Percentiles rank a stretch among this genome's conserved stretches.
phyloP scores from a whole-genome alignment of 2,888 invertebrate species.

The Leptinotarsa juncta region DNA sequence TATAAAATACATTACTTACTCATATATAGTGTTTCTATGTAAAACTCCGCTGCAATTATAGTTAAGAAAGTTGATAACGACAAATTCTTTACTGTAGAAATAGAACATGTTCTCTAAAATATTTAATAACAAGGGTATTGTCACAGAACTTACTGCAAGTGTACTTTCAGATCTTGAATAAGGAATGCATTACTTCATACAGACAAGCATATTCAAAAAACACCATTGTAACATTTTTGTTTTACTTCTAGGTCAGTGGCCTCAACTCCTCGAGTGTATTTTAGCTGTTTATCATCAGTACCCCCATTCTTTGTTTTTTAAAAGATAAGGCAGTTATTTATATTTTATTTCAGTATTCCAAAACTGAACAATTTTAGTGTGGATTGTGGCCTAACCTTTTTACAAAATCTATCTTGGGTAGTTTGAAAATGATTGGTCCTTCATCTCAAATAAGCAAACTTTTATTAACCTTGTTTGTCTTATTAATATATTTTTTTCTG shows the following conservation, averaged over 20 bases:
- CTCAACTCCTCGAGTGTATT: slow-evolving; percentile 26
- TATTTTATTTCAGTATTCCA: slow-evolving; percentile 24
- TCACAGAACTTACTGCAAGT: too few species aligned
- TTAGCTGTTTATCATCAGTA: slow-evolving; percentile 23
- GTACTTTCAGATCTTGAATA: too few species aligned
- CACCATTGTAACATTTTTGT: slow-evolving; percentile 31
- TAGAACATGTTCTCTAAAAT: too few species aligned
- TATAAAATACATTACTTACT: too few species aligned
- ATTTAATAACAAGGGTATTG: too few species aligned
- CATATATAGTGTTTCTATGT: too few species aligned
- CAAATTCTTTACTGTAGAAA: too few species aligned
- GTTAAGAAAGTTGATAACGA: too few species aligned
- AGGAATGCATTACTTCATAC: too few species aligned
- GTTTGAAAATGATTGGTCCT: slow-evolving; percentile 74
- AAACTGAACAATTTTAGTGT: slow-evolving; percentile 47
- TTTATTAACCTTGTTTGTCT: slow-evolving; percentile 70
- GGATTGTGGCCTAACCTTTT: slow-evolving; percentile 33
- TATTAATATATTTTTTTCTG: slow-evolving; percentile 74
- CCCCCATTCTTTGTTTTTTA: background rate
- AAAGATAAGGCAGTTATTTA: background rate
- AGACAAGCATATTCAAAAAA: slow-evolving; percentile 5
- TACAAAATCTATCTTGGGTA: background rate
- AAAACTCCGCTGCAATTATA: too few species aligned
- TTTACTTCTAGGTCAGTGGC: slow-evolving; percentile 41
- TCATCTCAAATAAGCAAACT: slow-evolving; percentile 80